phyloP scores from a whole-genome alignment of 2,888 invertebrate genomes.

The Conchocele bisecta region DNA sequence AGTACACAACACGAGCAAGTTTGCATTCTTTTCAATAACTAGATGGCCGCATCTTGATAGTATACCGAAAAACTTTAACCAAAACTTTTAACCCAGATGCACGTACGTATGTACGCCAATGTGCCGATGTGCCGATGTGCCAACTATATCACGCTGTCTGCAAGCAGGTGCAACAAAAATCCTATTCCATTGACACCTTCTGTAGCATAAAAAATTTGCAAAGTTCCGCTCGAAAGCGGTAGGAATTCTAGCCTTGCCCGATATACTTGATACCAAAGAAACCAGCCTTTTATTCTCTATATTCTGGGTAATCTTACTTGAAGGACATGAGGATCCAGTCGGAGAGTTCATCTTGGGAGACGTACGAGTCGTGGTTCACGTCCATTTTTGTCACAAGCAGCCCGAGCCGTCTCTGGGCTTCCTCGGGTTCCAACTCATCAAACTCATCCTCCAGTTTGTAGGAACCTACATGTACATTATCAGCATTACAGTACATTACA shows the following conservation, averaged over 20 bases:
- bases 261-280: not conserved
- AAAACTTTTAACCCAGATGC: too few relatives aligned
- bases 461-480: conserved; percentile 75
- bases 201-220: not conserved
- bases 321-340: conserved; percentile 97
- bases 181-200: not conserved
- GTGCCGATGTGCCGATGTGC: too few relatives aligned
- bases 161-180: too few relatives aligned
- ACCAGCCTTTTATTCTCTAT: not conserved
- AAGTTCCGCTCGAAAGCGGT: not conserved
- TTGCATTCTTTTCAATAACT: too few relatives aligned
- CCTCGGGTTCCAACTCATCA: conserved; percentile 92
- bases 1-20: too few relatives aligned
- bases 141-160: too few relatives aligned
- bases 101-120: too few relatives aligned
- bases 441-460: conserved; percentile 91
- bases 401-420: conserved; percentile 90
- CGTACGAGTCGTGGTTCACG: conserved; percentile 89
- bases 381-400: conserved; percentile 94
- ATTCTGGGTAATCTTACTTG: conserved; percentile 66
- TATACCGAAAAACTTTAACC: too few relatives aligned
- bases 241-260: not conserved
- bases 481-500: too few relatives aligned
- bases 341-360: conserved; percentile 92
- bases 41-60: too few relatives aligned